Evolutionary conservation across 2,113 vertebrate genomes (phyloP).

Genomic region (Xiphophorus hellerii): DNA sequence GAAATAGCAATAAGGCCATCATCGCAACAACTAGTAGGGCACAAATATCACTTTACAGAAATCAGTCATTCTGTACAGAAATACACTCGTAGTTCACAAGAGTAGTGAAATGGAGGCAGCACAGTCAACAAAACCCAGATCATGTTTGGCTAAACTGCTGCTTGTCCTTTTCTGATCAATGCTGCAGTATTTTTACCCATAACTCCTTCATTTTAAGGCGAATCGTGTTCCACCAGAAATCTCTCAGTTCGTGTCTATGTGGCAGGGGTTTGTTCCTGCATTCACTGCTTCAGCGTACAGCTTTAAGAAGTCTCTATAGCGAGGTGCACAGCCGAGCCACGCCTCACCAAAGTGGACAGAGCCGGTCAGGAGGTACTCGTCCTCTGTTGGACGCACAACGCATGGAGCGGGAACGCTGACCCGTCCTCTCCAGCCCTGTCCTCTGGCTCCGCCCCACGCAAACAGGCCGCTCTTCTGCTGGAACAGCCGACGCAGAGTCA

Average conservation of each 20-base stretch:
- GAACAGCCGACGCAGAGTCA: conserved; percentile 84
- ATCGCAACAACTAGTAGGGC: conserved; percentile 17
- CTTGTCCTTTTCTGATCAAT: background rate
- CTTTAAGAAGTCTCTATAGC: conserved; percentile 89
- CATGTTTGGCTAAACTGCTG: background rate
- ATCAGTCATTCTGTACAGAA: conserved; percentile 10
- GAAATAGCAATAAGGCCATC: conserved; percentile 42
- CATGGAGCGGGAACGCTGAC: conserved; percentile 84
- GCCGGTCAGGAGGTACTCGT: conserved; percentile 91
- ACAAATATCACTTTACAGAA: conserved; percentile 41
- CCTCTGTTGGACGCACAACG: conserved; percentile 77
- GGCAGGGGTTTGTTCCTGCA: conserved; percentile 88
- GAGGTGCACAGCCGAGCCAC: conserved; percentile 89
- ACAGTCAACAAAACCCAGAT: background rate
- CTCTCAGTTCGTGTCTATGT: conserved; percentile 82
- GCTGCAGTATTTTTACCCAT: background rate
- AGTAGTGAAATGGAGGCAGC: conserved; percentile 15
- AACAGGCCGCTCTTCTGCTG: conserved; percentile 91
- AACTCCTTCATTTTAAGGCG: background rate
- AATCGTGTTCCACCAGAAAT: background rate
- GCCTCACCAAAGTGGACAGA: conserved; percentile 92
- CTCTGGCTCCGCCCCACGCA: conserved; percentile 70
- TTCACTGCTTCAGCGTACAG: conserved; percentile 84
- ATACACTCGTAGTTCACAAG: background rate
- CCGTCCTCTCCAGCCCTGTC: conserved; percentile 82